These are phyloP conservation scores for Orthonevra nobilis DNA, from an alignment of 2,888 invertebrate genomes.

Conservation along the genomic window DNA sequence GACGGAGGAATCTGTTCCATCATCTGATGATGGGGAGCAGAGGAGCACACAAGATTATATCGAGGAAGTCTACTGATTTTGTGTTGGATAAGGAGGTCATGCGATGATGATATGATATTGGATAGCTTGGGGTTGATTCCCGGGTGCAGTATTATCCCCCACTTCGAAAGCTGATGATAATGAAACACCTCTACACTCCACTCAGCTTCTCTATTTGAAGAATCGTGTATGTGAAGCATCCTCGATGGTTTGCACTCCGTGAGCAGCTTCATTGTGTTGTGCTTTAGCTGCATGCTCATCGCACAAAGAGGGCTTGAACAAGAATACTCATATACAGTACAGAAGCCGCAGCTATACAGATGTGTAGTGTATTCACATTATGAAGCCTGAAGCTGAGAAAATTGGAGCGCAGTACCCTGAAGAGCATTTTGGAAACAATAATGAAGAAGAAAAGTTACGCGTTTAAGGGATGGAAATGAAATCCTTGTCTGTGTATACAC, in stretches of 20 bases:
- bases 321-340: slow-evolving; percentile 5
- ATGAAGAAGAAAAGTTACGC: slow-evolving; percentile 63
- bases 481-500: slow-evolving; percentile 23
- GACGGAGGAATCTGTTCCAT: not conserved
- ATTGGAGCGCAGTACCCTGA: slow-evolving; percentile 65
- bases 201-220: slow-evolving; percentile 34
- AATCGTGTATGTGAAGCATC: slow-evolving; percentile 54
- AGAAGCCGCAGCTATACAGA: slow-evolving; percentile 21
- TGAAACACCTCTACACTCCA: slow-evolving; percentile 61
- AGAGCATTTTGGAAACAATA: slow-evolving; percentile 63
- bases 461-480: slow-evolving; percentile 60
- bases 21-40: slow-evolving; percentile 33
- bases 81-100: slow-evolving; percentile 66
- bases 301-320: slow-evolving; percentile 45
- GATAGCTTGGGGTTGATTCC: slow-evolving; percentile 59
- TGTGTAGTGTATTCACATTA: too few species aligned
- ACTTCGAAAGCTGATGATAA: slow-evolving; percentile 55
- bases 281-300: slow-evolving; percentile 13
- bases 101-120: slow-evolving; percentile 64
- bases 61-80: slow-evolving; percentile 68
- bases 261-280: slow-evolving; percentile 59
- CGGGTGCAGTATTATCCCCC: slow-evolving; percentile 46
- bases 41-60: slow-evolving; percentile 56
- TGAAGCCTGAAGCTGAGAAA: slow-evolving; percentile 44
- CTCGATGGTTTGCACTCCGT: slow-evolving; percentile 58